phyloP scores from a whole-genome alignment of 2,113 vertebrate genomes.

The Sebastes schlegelii region DNA sequence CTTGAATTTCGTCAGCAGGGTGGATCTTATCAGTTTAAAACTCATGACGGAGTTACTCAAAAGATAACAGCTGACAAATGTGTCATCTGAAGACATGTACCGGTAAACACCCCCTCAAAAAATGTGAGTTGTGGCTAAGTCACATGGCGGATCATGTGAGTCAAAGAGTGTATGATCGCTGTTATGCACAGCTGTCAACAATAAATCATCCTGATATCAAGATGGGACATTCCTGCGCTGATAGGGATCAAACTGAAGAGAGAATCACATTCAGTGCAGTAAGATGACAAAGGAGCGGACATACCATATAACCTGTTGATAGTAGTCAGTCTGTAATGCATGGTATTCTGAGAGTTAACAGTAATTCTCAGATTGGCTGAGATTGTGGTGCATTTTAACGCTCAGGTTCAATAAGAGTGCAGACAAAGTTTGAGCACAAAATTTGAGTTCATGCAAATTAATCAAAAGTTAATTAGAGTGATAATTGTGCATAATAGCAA shows the following conservation, averaged over 20 bases:
- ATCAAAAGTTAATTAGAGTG: too few species aligned
- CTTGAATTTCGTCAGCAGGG: not conserved
- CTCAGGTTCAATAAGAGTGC: too few species aligned
- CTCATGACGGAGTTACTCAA: not conserved
- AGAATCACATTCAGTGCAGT: not conserved
- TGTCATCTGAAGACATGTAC: not conserved
- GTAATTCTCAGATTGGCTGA: too few species aligned
- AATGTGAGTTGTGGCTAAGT: not conserved
- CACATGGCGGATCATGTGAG: constrained; percentile 10
- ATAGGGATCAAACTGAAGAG: constrained; percentile 36
- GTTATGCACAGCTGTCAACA: not conserved
- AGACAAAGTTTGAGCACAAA: too few species aligned
- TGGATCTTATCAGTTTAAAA: constrained; percentile 11
- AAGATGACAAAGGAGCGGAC: not conserved
- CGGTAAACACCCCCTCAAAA: fast-evolving
- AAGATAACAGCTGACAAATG: constrained; percentile 21
- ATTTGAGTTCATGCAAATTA: too few species aligned
- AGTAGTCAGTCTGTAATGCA: not conserved
- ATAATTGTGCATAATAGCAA: too few species aligned
- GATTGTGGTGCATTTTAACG: too few species aligned
- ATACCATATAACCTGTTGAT: not conserved
- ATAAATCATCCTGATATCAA: constrained; percentile 4
- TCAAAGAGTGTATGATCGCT: not conserved
- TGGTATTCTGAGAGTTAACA: too few species aligned
- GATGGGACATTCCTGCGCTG: constrained; percentile 23